Evolutionary conservation across 2,797 vertebrate species (phyloP).

Genomic region (Tinamus major): DNA sequence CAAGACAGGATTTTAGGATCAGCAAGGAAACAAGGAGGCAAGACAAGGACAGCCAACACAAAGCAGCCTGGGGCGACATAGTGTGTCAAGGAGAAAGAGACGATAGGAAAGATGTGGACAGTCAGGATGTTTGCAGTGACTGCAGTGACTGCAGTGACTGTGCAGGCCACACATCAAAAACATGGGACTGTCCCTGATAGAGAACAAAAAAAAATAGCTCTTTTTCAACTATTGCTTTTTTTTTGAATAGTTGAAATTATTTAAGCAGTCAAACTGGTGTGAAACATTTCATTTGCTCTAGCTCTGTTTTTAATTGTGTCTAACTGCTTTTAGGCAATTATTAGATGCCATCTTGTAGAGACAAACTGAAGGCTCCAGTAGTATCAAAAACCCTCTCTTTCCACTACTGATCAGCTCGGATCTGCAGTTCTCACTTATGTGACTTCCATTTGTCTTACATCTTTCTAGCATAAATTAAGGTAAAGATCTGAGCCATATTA

Average conservation of each 20-base stretch:
- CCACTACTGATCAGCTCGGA: background rate
- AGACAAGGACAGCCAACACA: conserved; percentile 58
- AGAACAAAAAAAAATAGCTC: background rate
- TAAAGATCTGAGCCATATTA: background rate
- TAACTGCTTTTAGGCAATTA: background rate
- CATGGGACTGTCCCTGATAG: conserved; percentile 58
- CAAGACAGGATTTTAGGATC: conserved; percentile 33
- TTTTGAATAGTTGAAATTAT: background rate
- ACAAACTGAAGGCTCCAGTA: background rate
- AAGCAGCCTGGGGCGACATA: conserved; percentile 34
- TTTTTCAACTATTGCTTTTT: background rate
- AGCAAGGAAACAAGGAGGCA: conserved; percentile 21
- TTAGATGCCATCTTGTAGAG: background rate
- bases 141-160: conserved; percentile 50
- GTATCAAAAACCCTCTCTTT: background rate
- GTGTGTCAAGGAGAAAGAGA: conserved; percentile 37
- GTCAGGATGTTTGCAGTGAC: conserved; percentile 56
- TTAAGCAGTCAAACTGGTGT: background rate
- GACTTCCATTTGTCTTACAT: background rate
- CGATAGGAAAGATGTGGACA: conserved; percentile 68
- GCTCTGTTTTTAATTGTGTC: background rate
- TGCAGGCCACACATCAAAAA: conserved; percentile 52
- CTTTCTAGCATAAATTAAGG: background rate
- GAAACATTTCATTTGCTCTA: background rate
- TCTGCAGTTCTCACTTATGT: background rate